These are phyloP conservation scores for Pseudachorutes palmiensis DNA, from an alignment of 1,140 invertebrate genomes.

Conservation along the genomic window DNA sequence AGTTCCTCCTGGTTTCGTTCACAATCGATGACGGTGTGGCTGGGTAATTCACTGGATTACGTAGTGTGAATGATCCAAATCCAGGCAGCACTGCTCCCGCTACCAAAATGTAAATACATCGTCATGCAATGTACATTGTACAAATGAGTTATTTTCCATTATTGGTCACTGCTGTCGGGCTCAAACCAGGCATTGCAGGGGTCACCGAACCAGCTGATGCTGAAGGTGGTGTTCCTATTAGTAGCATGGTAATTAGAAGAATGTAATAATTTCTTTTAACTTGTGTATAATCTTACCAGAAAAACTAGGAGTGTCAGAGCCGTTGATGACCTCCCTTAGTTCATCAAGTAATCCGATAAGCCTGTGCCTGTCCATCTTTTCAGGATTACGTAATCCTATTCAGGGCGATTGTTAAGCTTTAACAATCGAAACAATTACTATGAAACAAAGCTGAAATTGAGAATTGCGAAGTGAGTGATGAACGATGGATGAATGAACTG, in stretches of 20 bases:
- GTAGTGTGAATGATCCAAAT: too few relatives aligned
- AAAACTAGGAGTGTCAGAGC: neutral
- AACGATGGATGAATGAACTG: too few relatives aligned
- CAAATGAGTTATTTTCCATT: too few relatives aligned
- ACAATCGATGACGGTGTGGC: neutral
- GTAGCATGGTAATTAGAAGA: neutral
- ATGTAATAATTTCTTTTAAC: neutral
- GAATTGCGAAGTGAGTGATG: too few relatives aligned
- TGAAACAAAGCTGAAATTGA: too few relatives aligned
- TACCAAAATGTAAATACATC: neutral
- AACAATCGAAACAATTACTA: too few relatives aligned
- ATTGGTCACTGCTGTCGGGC: too few relatives aligned
- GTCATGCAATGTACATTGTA: neutral
- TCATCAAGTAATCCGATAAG: neutral
- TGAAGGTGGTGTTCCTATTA: neutral
- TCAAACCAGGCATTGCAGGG: neutral
- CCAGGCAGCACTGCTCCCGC: too few relatives aligned
- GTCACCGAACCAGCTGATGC: neutral
- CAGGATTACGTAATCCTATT: too few relatives aligned
- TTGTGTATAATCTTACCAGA: neutral
- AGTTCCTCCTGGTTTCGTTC: neutral
- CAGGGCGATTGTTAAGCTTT: too few relatives aligned
- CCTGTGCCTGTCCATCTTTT: neutral
- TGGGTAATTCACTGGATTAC: neutral
- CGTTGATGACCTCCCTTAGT: neutral